Percentiles rank a stretch among this genome's conserved stretches.
phyloP scores from a whole-genome alignment of 2,113 vertebrate genomes.

The Lanius collurio region DNA sequence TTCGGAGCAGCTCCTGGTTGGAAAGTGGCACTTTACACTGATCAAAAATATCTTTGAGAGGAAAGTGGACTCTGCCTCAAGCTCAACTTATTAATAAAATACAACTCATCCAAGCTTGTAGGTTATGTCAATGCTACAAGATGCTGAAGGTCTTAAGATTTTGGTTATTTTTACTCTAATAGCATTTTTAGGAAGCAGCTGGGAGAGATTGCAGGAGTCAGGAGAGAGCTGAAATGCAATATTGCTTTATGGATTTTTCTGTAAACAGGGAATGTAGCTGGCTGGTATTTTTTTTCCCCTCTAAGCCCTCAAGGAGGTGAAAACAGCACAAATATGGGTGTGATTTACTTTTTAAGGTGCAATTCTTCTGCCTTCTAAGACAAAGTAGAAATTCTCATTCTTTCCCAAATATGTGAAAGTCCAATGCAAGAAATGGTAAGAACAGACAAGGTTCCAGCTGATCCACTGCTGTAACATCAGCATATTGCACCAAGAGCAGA shows the following conservation, averaged over 20 bases:
- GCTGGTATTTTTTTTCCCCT: background rate
- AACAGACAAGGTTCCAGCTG: background rate
- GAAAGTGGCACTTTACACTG: background rate
- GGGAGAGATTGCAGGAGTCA: background rate
- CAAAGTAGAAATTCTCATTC: background rate
- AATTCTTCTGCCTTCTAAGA: background rate
- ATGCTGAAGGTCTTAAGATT: background rate
- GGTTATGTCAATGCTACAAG: slow-evolving; percentile 1
- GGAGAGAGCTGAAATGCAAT: background rate
- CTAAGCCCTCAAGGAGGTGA: background rate
- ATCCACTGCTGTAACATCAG: background rate
- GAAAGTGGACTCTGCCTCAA: slow-evolving; percentile 9
- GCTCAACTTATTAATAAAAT: slow-evolving; percentile 17
- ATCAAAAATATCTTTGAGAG: background rate
- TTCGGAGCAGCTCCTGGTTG: background rate
- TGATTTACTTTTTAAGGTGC: background rate
- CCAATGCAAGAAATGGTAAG: background rate
- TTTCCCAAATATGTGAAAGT: background rate
- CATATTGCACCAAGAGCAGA: background rate
- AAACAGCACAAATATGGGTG: background rate
- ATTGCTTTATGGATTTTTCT: slow-evolving; percentile 27
- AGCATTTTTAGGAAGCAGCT: background rate
- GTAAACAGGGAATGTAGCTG: background rate
- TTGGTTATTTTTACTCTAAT: slow-evolving; percentile 2
- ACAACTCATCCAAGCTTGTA: background rate